Conservation (phyloP, 2,888 invertebrate genomes). For the Marasmarcha lunaedactyla region DNA sequence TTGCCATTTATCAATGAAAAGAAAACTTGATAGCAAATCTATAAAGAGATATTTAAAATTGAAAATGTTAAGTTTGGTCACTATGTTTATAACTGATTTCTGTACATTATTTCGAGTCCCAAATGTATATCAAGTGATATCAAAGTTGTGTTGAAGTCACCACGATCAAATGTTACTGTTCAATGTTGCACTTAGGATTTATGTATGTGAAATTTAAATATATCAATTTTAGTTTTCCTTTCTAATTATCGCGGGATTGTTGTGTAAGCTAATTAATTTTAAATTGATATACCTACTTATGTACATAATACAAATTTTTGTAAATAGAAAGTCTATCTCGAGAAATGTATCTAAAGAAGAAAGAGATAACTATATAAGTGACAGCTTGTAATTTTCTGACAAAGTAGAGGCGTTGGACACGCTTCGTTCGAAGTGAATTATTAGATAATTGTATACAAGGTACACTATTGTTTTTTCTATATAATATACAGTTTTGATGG, state of each 20-base stretch:
- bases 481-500: constrained; percentile 12
- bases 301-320: constrained; percentile 60
- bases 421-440: too few species aligned
- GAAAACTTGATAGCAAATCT: too few species aligned
- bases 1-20: too few species aligned
- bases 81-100: too few species aligned
- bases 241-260: constrained; percentile 24
- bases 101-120: too few species aligned
- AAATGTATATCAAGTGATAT: too few species aligned
- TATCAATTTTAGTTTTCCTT: constrained; percentile 13
- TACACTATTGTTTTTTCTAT: not conserved
- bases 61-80: too few species aligned
- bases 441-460: too few species aligned
- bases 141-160: too few species aligned
- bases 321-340: constrained; percentile 59
- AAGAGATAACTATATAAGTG: not conserved
- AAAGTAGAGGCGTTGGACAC: not conserved
- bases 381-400: not conserved
- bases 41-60: too few species aligned
- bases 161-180: too few species aligned
- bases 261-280: constrained; percentile 40
- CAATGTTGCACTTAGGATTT: constrained; percentile 1
- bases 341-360: constrained; percentile 17
- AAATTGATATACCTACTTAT: constrained; percentile 42
- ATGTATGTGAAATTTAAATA: constrained; percentile 13